A percentile compares a stretch with the other conserved stretches of the same genome.
Conservation (phyloP, 2,888 invertebrate species). For the Gymnocheta viridis region DNA sequence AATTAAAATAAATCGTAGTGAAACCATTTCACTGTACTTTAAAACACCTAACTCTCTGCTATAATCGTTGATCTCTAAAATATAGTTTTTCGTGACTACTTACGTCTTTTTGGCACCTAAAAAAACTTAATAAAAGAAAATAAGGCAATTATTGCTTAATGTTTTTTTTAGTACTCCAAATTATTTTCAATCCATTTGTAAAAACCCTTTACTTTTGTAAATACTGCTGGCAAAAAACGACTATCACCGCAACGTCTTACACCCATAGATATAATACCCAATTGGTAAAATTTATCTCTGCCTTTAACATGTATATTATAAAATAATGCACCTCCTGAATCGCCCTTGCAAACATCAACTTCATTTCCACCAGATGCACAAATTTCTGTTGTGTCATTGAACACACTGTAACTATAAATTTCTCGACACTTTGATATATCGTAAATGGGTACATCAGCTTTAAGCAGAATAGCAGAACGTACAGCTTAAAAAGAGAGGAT, state of each 20-base stretch:
- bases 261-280: slow-evolving; percentile 57
- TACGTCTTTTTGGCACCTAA: too few species aligned
- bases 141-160: too few species aligned
- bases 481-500: neutral
- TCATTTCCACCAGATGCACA: slow-evolving; percentile 51
- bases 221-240: slow-evolving; percentile 54
- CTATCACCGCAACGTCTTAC: slow-evolving; percentile 55
- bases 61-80: too few species aligned
- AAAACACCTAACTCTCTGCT: too few species aligned
- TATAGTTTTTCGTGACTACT: too few species aligned
- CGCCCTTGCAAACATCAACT: slow-evolving; percentile 54
- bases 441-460: slow-evolving; percentile 40
- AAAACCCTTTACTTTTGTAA: slow-evolving; percentile 44
- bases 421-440: slow-evolving; percentile 46
- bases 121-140: too few species aligned
- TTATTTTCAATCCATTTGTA: slow-evolving; percentile 59
- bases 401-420: slow-evolving; percentile 43
- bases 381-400: slow-evolving; percentile 56
- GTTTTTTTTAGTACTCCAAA: slow-evolving; percentile 27
- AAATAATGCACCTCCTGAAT: slow-evolving; percentile 58
- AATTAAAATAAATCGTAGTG: too few species aligned
- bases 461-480: slow-evolving; percentile 34
- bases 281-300: slow-evolving; percentile 15
- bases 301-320: neutral
- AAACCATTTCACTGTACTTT: too few species aligned